Conservation (phyloP, 1,140 invertebrate genomes). For the Pseudoatta argentina region DNA sequence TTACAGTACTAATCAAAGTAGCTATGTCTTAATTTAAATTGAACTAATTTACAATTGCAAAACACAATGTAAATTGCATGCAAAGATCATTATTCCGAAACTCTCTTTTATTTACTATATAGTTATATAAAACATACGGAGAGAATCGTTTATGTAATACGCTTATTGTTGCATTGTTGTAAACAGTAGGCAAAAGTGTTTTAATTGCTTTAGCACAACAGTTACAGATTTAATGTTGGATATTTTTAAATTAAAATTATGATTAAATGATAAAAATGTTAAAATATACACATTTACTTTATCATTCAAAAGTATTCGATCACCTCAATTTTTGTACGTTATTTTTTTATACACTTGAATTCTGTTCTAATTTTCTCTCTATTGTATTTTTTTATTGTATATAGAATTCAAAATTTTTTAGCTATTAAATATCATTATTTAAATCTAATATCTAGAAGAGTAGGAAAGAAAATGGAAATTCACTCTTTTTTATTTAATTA, state of each 20-base stretch:
- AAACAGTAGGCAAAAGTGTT: neutral
- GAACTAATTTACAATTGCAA: conserved; percentile 20
- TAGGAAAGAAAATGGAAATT: no score
- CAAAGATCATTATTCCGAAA: conserved; percentile 4
- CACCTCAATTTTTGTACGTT: no score
- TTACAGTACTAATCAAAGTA: neutral
- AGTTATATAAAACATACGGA: conserved; percentile 1
- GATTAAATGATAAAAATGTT: neutral
- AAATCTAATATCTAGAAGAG: no score
- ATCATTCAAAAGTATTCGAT: no score
- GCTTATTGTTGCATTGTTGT: neutral
- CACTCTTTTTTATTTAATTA: no score
- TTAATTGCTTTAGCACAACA: neutral
- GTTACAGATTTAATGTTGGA: neutral
- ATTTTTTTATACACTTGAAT: no score
- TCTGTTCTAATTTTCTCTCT: no score
- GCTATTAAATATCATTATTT: no score
- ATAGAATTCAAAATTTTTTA: no score
- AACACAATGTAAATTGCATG: conserved; percentile 10
- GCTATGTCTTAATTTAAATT: conserved; percentile 21
- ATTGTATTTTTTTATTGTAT: no score
- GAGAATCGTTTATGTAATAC: neutral
- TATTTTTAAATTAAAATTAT: neutral
- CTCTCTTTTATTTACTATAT: neutral
- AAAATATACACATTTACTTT: neutral